phyloP scores from a whole-genome alignment of 2,888 invertebrate species.

The Eupithecia vulgata region DNA sequence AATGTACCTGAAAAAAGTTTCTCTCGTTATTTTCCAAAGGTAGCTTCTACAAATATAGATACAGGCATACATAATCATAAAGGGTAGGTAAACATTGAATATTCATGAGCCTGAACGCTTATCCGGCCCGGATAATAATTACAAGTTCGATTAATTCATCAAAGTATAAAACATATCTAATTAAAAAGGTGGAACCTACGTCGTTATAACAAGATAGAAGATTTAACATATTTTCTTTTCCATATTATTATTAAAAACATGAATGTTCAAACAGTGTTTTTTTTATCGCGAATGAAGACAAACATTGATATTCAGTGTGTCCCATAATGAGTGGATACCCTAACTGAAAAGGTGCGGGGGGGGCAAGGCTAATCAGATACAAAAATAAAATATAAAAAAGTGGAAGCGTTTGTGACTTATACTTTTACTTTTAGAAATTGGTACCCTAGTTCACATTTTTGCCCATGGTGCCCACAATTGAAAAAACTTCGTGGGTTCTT shows the following conservation, averaged over 20 bases:
- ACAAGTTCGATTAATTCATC: slow-evolving; percentile 7
- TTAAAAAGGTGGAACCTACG: background rate
- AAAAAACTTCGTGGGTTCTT: too few species aligned
- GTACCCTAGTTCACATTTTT: too few species aligned
- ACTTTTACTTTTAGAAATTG: too few species aligned
- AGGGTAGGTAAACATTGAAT: background rate
- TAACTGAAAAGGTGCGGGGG: too few species aligned
- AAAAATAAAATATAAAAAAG: too few species aligned
- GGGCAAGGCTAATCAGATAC: too few species aligned
- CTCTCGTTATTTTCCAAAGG: background rate
- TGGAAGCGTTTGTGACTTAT: too few species aligned
- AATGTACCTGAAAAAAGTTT: too few species aligned
- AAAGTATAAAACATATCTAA: background rate
- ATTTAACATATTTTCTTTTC: background rate
- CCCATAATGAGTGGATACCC: too few species aligned
- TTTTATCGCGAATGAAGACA: background rate
- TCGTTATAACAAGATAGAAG: background rate
- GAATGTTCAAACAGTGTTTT: background rate
- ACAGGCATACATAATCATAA: background rate
- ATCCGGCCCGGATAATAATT: slow-evolving; percentile 13
- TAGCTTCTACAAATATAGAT: background rate
- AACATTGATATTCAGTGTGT: too few species aligned
- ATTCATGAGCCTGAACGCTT: slow-evolving; percentile 6
- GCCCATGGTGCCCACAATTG: too few species aligned
- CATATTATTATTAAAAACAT: background rate